phyloP scores from a whole-genome alignment of 2,113 vertebrate species.

The Taxidea taxus region DNA sequence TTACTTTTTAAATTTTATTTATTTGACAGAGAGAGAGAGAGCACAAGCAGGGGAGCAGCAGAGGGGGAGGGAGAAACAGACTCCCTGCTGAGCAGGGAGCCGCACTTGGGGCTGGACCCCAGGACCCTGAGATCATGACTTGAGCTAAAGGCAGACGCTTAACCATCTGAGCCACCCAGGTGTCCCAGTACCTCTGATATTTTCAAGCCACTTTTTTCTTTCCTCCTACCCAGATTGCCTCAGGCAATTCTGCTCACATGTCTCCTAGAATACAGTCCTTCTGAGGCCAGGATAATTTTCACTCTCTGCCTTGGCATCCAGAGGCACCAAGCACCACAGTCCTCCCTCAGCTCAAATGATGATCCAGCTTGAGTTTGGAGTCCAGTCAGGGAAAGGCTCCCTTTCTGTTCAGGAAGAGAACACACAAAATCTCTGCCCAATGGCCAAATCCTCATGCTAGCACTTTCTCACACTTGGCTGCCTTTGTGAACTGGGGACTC shows the following conservation, averaged over 20 bases:
- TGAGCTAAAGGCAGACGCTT: too few relatives aligned
- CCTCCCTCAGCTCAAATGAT: not conserved
- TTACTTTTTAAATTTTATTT: not conserved
- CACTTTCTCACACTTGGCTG: not conserved
- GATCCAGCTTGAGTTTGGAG: not conserved
- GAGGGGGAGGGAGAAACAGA: too few relatives aligned
- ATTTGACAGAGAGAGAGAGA: too few relatives aligned
- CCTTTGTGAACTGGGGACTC: not conserved
- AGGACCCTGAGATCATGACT: too few relatives aligned
- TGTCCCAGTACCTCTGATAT: not conserved
- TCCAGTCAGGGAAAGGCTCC: not conserved
- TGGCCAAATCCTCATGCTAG: not conserved
- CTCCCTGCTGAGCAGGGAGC: too few relatives aligned
- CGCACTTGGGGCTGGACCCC: too few relatives aligned
- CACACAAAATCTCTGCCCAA: not conserved
- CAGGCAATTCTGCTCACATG: not conserved
- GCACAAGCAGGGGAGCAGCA: too few relatives aligned
- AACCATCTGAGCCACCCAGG: too few relatives aligned
- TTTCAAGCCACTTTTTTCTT: not conserved
- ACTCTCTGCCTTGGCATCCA: not conserved
- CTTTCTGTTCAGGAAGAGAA: not conserved
- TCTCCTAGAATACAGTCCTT: not conserved
- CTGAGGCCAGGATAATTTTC: not conserved
- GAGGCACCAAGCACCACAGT: not conserved
- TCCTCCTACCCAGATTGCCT: not conserved